These are phyloP conservation scores for cat (Felis catus) DNA, from an alignment of 2,113 vertebrate genomes.

Conservation along the genomic window F.catus_Fca126_mat1.0 CM031425.1:59459001-59459500, in stretches of 20 bases:
- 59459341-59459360: background rate
- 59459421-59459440: background rate
- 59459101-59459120: background rate
- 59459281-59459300: background rate
- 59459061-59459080: too few species aligned
- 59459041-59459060: too few species aligned
- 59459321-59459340: too few species aligned
- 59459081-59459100: too few species aligned
- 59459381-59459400: too few species aligned
- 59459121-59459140: too few species aligned
- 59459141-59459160: too few species aligned
- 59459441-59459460: fast-evolving
- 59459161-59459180: background rate
- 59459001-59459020: too few species aligned
- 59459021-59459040: too few species aligned
- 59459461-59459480: background rate
- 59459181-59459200: too few species aligned
- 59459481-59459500: fast-evolving
- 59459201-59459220: background rate
- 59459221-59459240: too few species aligned
- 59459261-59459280: background rate
- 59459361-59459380: background rate
- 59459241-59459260: background rate
- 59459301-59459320: too few species aligned
- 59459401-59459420: background rate